Evolutionary conservation across 2,888 invertebrate genomes (phyloP), one percentile per base, ranked within the genome.

Genomic region (Hyppa rectilinea): DNA sequence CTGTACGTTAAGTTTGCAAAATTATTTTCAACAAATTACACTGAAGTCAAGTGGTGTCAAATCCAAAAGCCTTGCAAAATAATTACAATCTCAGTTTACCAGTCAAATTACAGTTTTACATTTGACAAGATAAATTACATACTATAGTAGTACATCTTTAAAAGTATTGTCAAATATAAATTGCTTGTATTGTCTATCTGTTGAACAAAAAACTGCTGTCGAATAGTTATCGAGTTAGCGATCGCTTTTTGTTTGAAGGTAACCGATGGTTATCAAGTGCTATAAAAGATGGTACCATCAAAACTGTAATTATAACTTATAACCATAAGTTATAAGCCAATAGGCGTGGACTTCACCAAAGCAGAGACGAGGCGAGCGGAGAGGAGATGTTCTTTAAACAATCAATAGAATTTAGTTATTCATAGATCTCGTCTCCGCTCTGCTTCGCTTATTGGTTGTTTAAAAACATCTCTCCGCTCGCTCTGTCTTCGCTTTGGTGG

Each of bases 61-160:
- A 36, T 10, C 36, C 31, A 38, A 56, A 38, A 45, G 31, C 34
- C 14, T 67, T 40, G 73, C 55, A 55, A 80, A 78, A 76, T 67
- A 70, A 80, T 78, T 78, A 53, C 62, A 67, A 68, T 66, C 73
- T 67, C 49, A 59, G 62, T 71, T 68, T 29, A 74, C 20, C 58
- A 45, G 58, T 82, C 71, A 75, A 75, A 77, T 73, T 73, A 82
- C 66, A 75, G 73, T 72, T 76, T 72, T 14, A 9, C 52, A 45
- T 75, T 60, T 63, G 76, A 82, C 67, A 75, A 66, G 83, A 68
- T 80, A 59, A 77, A 82, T 80, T 68, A 55, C 26, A 47, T 29
- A 20, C 9, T 49, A 29, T 58, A 56, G 49, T 38, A 40, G 29
- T 65, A 61, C 50, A 63, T 74, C 40, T 73, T 60, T 47, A 45